Evolutionary conservation across 2,888 invertebrate species (phyloP).

Genomic region (Amphipoea oculea): DNA sequence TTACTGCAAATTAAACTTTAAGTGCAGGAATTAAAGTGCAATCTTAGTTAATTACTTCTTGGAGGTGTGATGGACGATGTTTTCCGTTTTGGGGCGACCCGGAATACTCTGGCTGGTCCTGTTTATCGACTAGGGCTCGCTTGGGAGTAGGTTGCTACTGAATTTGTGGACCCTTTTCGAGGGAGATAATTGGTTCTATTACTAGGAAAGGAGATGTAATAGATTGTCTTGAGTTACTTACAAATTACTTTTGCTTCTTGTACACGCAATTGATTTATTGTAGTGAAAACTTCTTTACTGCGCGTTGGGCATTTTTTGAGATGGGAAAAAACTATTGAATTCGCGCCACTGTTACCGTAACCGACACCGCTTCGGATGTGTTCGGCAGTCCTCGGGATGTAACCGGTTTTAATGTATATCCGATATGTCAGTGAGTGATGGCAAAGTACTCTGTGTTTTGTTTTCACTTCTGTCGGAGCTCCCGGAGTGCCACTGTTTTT

Average conservation of each 20-base stretch:
- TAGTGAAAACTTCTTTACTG: too few species aligned
- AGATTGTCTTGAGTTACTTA: constrained; percentile 35
- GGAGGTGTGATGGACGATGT: constrained; percentile 62
- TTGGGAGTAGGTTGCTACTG: constrained; percentile 41
- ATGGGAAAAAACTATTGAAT: too few species aligned
- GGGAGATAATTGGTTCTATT: constrained; percentile 48
- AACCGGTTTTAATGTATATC: too few species aligned
- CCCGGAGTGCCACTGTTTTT: too few species aligned
- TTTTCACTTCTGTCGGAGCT: too few species aligned
- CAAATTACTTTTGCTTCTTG: constrained; percentile 16
- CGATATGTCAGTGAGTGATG: too few species aligned
- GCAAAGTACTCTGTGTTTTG: too few species aligned
- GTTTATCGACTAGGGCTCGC: constrained; percentile 41
- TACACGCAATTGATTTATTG: neutral
- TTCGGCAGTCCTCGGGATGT: too few species aligned
- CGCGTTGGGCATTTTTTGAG: neutral
- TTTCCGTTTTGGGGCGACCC: constrained; percentile 56
- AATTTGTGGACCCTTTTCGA: constrained; percentile 47
- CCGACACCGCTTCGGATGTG: too few species aligned
- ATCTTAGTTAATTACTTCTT: constrained; percentile 77
- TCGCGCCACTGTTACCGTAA: too few species aligned
- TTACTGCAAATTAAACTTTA: constrained; percentile 82
- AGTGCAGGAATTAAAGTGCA: constrained; percentile 77
- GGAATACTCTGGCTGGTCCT: constrained; percentile 47
- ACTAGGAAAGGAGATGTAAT: constrained; percentile 44